A percentile compares a stretch with the other conserved stretches of the same genome.
Evolutionary conservation across 1,140 invertebrate genomes (phyloP).

Genomic region (Pemphigus obesinymphae): DNA sequence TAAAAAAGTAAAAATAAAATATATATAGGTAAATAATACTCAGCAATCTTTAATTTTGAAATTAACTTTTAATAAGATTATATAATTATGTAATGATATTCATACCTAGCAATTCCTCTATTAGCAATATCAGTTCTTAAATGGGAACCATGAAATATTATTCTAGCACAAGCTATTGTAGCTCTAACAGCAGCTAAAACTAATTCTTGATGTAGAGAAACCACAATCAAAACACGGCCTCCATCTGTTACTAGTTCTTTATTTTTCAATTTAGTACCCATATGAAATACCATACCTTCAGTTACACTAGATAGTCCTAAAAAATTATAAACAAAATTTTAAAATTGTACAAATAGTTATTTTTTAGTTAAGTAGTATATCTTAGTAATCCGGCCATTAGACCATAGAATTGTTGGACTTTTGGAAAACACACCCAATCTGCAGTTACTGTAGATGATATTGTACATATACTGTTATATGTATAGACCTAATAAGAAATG

Average conservation of each 20-base stretch:
- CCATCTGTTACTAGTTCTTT: constrained; percentile 77
- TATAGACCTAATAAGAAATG: no score
- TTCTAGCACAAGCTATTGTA: constrained; percentile 60
- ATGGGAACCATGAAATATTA: constrained; percentile 79
- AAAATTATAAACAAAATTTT: constrained; percentile 38
- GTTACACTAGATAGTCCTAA: constrained; percentile 49
- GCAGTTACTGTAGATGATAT: no score
- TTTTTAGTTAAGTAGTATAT: no score
- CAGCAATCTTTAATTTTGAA: not conserved
- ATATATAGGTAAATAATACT: not conserved
- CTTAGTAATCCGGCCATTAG: no score
- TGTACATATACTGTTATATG: no score
- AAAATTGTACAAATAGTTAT: no score
- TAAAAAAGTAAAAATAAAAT: constrained; percentile 29
- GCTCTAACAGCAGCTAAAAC: constrained; percentile 67
- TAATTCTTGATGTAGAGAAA: constrained; percentile 65
- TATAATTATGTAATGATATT: not conserved
- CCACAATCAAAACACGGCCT: constrained; percentile 82
- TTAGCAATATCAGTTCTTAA: constrained; percentile 86
- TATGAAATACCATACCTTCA: constrained; percentile 63
- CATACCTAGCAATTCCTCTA: constrained; percentile 74
- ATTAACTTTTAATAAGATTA: not conserved
- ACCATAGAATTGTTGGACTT: no score
- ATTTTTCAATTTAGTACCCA: constrained; percentile 58
- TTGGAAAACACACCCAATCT: no score